These are phyloP conservation scores for Odocoileus virginianus DNA, from an alignment of 2,113 vertebrate genomes.

Conservation along the genomic window DNA sequence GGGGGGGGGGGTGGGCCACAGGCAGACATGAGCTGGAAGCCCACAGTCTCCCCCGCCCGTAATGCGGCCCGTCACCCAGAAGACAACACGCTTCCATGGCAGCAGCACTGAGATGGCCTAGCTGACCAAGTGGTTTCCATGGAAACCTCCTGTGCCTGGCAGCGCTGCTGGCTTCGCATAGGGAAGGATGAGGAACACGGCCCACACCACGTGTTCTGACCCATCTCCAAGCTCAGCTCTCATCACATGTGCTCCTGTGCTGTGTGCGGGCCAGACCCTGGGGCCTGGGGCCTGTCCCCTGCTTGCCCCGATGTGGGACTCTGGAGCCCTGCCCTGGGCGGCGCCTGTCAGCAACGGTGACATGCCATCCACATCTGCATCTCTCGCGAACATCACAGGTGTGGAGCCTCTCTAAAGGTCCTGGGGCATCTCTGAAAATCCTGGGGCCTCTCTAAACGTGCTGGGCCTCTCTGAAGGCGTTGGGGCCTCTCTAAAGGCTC, in stretches of 20 bases:
- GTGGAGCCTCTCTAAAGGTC: not conserved
- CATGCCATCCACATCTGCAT: not conserved
- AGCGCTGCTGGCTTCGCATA: not conserved
- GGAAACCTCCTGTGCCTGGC: slow-evolving; percentile 57
- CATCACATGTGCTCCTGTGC: not conserved
- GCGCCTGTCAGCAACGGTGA: not conserved
- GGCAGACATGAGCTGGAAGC: not conserved
- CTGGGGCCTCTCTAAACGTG: not conserved
- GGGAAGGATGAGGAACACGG: not conserved
- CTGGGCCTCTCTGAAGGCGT: not conserved
- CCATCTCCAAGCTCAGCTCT: too few species aligned
- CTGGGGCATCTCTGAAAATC: not conserved
- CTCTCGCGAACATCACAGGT: not conserved
- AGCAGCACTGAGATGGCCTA: not conserved
- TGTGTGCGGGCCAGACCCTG: not conserved
- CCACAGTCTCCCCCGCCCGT: not conserved
- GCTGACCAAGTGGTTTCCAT: slow-evolving; percentile 51
- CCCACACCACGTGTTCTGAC: not conserved
- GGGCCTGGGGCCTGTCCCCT: not conserved
- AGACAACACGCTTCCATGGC: not conserved
- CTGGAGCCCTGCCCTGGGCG: not conserved
- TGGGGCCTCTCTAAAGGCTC: not conserved
- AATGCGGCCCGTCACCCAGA: not conserved
- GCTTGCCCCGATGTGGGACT: not conserved
- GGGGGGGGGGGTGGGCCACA: not conserved